Base-by-base conservation (phyloP, 2,888 invertebrate species). In the Dryomyza anilis region DNA sequence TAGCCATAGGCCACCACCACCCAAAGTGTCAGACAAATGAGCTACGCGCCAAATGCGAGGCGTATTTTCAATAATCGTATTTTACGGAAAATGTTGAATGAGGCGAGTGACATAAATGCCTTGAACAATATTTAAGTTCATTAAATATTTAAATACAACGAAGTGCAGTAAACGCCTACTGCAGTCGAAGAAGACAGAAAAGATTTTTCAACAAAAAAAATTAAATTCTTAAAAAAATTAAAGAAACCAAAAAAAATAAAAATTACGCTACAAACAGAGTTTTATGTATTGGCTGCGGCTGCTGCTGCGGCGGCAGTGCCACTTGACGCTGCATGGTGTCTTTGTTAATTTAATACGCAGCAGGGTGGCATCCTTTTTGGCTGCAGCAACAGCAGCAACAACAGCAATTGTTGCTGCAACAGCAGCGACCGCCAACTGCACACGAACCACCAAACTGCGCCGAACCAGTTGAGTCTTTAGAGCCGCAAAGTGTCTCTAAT, bases 281-380 rank as follows among this genome's bases (percentile, higher is more conserved):
- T 23, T 5, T 19, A 46, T 19, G 8, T 23, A 46, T 19, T 21
- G 46, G 10, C 16, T 10, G 45, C 14, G 45, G 3, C 16, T 16
- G 45, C 14, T 8, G 46, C 19, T 19, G 10, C 5, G 12, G 46
- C 16, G 21, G 3, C 5, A 46, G 46, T 21, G 46, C 10, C 21
- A 46, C 70, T 69, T 70, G 69, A 67, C 73, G 67, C 73, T 71
- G 67, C 73, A 71, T 71, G 72, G 72, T 70, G 72, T 72, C 73
- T 71, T 71, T 71, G 73, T 72, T 73, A 72, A 71, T 72, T 72
- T 71, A 71, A 72, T 71, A 68, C 72, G 66, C 73, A 71, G 71
- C 73, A 65, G 71, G 70, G 63, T 48, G 59, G 66, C 58, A n/a
- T 33, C 7, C 10, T 16, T 53, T 43, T 45, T 29, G 21, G 6